Evolutionary conservation across 2,113 vertebrate species (phyloP), one percentile per base, ranked within the genome.

Genomic region (Fulmarus glacialis): DNA sequence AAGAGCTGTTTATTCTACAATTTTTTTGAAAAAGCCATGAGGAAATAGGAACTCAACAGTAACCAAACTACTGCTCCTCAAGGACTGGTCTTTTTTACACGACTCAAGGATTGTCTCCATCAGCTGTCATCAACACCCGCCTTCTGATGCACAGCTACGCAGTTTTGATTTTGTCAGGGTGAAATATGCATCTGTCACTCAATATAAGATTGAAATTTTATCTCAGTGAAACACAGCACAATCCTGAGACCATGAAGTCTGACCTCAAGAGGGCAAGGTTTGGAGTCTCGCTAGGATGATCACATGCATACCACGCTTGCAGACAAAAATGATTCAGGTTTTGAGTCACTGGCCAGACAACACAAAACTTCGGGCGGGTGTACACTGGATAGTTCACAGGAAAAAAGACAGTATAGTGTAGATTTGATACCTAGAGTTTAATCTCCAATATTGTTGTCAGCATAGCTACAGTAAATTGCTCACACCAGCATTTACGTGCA

Each of bases 351-450:
- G 2, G 70, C 38, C 75, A 93, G 86, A 82, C 63, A 74, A 15
- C 47, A 36, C 71, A 72, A 36, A 86, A 42, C 74, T 56, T 1
- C 0, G 20, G 59, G 58, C 0, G 42, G 68, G 75, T 6, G n/a
- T 23, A 30, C 9, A 26, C 16, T 4, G 43, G 27, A 58, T 12
- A 36, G 43, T 0, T 47, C 30, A 6, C 1, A 4, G 24, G 20
- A 22, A 36, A 7, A 21, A 27, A 36, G 15, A 2, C 16, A 38
- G 19, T 10, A 7, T 19, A 8, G 1, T 21, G 26, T 2, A 22
- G 40, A 15, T 60, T 32, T 29, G 56, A 58, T 27, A 36, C 15
- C 40, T 16, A 6, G n/a, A 24, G 52, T 15, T 87, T n/a, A 15
- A 84, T 3, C 52, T 45, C 15, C 56, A 3, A 7, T 5, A 4